Evolutionary conservation across 2,888 invertebrate species (phyloP), one percentile per base, ranked within the genome.

Genomic region (Stenurella melanura): DNA sequence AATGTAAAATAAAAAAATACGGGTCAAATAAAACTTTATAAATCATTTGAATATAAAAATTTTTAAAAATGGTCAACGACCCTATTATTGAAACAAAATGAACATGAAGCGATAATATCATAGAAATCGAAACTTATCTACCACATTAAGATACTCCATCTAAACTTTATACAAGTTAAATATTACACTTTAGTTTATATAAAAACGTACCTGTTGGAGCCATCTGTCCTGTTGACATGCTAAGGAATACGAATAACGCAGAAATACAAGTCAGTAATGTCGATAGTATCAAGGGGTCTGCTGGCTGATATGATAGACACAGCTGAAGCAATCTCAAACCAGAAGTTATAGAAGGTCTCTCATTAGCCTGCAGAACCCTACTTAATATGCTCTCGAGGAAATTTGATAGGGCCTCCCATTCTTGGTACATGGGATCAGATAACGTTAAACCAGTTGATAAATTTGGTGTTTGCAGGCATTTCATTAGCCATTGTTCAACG

Each of bases 211-310:
- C 87, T 77, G 89, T 83, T 1, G 89, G 89, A 0, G 94, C 93
- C 79, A 95, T 92, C 85, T 95, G 95, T 83, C 95, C 95, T 56
- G 96, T 95, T 0, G 96, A 95, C 93, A 96, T 95, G 86, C 95
- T 96, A 21, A 98, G 92, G 90, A 97, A 97, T 34, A 97, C 96
- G 88, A 97, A 97, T 1, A 98, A 91, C 0, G 97, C 96, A 1
- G 97, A 98, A 81, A 98, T 95, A 89, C 97, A 96, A 0, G 97
- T 97, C n/a, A 98, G 90, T 74, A 97, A 89, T 68, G 95, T 93
- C 0, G 97, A 97, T 26, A 96, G 90, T 70, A 97, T 92, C 79
- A 96, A 91, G 0, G 97, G 96, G 90, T 97, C 95, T 73, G 91
- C 92, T 0, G 96, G 96, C 75, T 94, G 92, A 86, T 94, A 93